These are phyloP conservation scores for Herpailurus yagouaroundi DNA, from an alignment of 2,113 vertebrate species.

Conservation along the genomic window DNA sequence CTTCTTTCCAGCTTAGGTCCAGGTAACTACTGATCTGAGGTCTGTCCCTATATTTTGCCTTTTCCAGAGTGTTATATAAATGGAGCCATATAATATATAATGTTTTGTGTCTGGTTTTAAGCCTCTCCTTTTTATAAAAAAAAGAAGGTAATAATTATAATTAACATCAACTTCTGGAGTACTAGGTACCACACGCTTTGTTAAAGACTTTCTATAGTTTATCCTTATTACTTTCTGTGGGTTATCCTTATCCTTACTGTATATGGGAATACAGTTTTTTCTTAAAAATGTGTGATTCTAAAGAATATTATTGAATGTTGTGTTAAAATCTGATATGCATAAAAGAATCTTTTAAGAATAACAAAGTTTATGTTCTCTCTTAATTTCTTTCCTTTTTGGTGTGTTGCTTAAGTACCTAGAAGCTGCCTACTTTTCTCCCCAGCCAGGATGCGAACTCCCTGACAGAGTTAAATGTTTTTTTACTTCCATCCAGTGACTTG, in stretches of 20 bases:
- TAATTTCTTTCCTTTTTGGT: neutral
- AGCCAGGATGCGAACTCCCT: neutral
- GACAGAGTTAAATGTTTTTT: constrained; percentile 5
- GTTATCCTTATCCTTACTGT: neutral
- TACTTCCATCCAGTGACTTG: neutral
- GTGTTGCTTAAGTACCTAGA: neutral
- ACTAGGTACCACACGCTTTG: neutral
- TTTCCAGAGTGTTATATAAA: constrained; percentile 4
- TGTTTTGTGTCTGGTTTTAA: constrained; percentile 21
- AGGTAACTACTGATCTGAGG: neutral
- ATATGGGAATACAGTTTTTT: neutral
- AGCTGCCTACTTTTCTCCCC: neutral
- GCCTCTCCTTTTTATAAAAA: constrained; percentile 23
- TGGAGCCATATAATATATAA: neutral
- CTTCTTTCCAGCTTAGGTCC: neutral
- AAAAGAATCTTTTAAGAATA: constrained; percentile 14
- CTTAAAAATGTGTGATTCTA: constrained; percentile 9
- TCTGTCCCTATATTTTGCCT: constrained; percentile 24
- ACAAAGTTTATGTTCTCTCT: neutral
- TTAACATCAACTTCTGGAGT: neutral
- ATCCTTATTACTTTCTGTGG: neutral
- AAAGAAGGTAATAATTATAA: neutral
- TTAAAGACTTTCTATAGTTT: neutral
- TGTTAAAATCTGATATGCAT: neutral
- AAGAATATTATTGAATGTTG: neutral